Percentiles rank a stretch among this genome's conserved stretches.
These are phyloP conservation scores for Cossypha caffra DNA, from an alignment of 2,797 vertebrate genomes.

Conservation along the genomic window DNA sequence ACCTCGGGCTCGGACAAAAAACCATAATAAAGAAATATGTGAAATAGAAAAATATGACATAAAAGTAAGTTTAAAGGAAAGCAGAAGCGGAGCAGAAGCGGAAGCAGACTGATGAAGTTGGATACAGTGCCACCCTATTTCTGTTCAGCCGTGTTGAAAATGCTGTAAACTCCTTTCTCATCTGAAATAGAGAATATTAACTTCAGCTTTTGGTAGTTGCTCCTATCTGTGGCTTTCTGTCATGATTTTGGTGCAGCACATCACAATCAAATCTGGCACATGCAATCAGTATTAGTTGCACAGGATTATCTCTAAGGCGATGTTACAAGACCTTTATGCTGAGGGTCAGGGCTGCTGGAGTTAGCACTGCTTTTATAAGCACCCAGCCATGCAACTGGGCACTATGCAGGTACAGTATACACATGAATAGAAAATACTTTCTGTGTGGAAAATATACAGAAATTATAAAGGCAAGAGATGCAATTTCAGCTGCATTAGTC, in stretches of 20 bases:
- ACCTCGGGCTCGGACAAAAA: no score
- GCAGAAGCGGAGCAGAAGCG: not conserved
- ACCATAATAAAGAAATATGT: not conserved
- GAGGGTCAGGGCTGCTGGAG: not conserved
- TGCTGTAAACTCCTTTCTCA: not conserved
- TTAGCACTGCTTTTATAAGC: not conserved
- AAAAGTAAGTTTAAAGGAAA: not conserved
- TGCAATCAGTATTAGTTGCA: not conserved
- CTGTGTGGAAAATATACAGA: not conserved
- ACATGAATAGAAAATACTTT: not conserved
- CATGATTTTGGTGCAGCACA: not conserved
- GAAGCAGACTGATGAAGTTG: not conserved
- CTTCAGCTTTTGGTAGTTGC: not conserved
- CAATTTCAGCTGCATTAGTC: not conserved
- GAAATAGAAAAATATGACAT: not conserved
- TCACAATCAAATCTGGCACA: not conserved
- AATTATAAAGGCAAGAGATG: not conserved
- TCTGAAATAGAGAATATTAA: not conserved
- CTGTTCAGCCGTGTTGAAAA: not conserved
- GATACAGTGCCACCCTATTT: not conserved
- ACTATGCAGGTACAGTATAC: not conserved
- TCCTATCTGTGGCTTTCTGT: not conserved
- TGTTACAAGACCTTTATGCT: not conserved
- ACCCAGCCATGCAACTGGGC: not conserved
- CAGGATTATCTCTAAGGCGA: not conserved